Conservation (phyloP, 2,888 invertebrate genomes). For the Lumbricus terrestris region DNA sequence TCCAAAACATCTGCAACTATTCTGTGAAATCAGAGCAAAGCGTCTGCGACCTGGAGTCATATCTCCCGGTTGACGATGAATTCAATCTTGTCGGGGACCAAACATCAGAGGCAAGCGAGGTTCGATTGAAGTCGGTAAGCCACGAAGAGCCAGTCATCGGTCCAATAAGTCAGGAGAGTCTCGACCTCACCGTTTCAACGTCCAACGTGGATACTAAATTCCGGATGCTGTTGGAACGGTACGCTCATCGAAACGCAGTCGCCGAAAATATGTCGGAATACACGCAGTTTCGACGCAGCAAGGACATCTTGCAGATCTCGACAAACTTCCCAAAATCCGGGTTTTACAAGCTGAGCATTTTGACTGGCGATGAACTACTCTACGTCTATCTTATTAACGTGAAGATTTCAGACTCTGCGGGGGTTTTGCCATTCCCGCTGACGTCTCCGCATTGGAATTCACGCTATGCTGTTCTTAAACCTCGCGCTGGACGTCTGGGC, state of each 20-base stretch:
- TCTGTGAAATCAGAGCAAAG: constrained; percentile 10
- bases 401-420: not conserved
- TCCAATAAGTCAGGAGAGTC: not conserved
- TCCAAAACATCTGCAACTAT: constrained; percentile 26
- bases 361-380: not conserved
- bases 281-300: constrained; percentile 4
- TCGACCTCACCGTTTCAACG: not conserved
- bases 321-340: constrained; percentile 25
- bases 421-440: constrained; percentile 21
- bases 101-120: not conserved
- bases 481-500: not conserved
- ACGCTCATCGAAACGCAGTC: not conserved
- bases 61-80: constrained; percentile 11
- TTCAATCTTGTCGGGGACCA: constrained; percentile 13
- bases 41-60: constrained; percentile 16
- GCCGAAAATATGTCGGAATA: constrained; percentile 21
- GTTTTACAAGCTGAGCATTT: constrained; percentile 25
- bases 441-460: constrained; percentile 16
- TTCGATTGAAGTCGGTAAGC: constrained; percentile 8
- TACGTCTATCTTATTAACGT: constrained; percentile 30
- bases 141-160: constrained; percentile 23
- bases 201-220: not conserved
- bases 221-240: not conserved
- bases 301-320: not conserved
- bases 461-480: constrained; percentile 18